phyloP scores from a whole-genome alignment of 2,888 invertebrate species.

The Acrobasis consociella region DNA sequence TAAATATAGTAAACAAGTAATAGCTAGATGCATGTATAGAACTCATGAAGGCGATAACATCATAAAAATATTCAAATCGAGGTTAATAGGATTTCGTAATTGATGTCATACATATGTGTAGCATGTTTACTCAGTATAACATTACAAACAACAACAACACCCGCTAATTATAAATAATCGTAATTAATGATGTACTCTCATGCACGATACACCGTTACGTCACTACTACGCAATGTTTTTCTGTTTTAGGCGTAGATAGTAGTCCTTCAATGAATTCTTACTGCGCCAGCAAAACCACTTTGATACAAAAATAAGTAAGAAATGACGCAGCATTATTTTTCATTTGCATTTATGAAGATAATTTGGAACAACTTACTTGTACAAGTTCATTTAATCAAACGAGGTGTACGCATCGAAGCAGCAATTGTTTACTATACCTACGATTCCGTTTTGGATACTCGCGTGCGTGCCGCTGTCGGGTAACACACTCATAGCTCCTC shows the following conservation, averaged over 20 bases:
- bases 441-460: constrained; percentile 67
- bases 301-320: constrained; percentile 5
- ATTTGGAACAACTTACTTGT: constrained; percentile 56
- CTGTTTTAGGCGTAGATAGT: constrained; percentile 26
- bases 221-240: constrained; percentile 45
- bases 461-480: constrained; percentile 60
- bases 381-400: constrained; percentile 61
- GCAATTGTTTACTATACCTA: constrained; percentile 76
- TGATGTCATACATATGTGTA: constrained; percentile 78
- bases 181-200: constrained; percentile 53
- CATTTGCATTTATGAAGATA: background rate
- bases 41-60: constrained; percentile 68
- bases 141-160: constrained; percentile 71
- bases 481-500: constrained; percentile 38
- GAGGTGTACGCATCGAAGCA: constrained; percentile 64
- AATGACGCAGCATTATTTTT: constrained; percentile 25
- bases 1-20: background rate
- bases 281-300: constrained; percentile 1
- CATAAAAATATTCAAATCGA: constrained; percentile 77
- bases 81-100: constrained; percentile 77
- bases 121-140: constrained; percentile 70
- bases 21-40: constrained; percentile 41
- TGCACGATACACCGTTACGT: constrained; percentile 38
- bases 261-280: constrained; percentile 20
- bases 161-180: constrained; percentile 54